Conservation (phyloP, 2,113 vertebrate genomes). For the Cephalopterus ornatus region DNA sequence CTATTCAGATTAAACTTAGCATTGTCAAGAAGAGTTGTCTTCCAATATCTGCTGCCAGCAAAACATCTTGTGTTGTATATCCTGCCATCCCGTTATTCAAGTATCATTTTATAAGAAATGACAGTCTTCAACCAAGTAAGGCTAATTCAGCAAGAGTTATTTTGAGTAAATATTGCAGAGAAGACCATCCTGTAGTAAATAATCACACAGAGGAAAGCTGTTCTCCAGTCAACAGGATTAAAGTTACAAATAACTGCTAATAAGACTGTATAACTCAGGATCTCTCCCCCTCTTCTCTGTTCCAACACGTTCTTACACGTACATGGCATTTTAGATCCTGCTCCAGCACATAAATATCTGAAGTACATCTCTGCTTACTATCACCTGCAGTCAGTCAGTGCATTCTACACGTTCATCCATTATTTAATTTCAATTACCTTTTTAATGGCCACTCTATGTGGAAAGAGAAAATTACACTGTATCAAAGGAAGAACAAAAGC, state of each 20-base stretch:
- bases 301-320: background rate
- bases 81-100: background rate
- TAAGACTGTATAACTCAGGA: background rate
- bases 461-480: background rate
- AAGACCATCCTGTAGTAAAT: background rate
- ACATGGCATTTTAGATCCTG: background rate
- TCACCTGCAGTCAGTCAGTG: background rate
- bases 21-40: background rate
- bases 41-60: background rate
- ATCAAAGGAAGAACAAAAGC: constrained; percentile 5
- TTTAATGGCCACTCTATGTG: background rate
- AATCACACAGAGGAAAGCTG: background rate
- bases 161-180: background rate
- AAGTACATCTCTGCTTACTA: background rate
- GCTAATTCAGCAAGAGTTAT: background rate
- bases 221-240: background rate
- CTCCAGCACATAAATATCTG: background rate
- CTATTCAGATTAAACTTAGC: background rate
- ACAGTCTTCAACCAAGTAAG: background rate
- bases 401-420: background rate
- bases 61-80: background rate
- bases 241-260: background rate
- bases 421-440: background rate
- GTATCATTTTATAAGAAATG: background rate
- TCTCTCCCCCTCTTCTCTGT: background rate